Evolutionary conservation across 2,888 invertebrate genomes (phyloP), one percentile per base, ranked within the genome.

Genomic region (Acleris emargana): DNA sequence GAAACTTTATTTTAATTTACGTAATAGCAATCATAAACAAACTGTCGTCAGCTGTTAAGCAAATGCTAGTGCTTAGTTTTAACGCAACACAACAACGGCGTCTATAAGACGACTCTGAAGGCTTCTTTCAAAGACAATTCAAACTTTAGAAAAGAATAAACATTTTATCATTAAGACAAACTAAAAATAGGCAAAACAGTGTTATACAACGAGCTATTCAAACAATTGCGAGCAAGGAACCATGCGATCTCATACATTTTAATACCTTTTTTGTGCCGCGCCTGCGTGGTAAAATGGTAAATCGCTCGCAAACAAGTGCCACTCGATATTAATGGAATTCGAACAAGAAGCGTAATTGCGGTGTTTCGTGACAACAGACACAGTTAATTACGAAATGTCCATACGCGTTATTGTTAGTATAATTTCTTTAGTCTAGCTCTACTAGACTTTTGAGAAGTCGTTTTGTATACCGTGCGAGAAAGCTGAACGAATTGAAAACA

Each of bases 241-340:
- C 84, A 86, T 82, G 78, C 71, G 71, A 74, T 81, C 81, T 82
- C 83, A 84, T 84, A 78, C 81, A 83, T 84, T 80, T 82, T 80
- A 83, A 83, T 81, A 74, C 69, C 72, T 75, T 82, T 82, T 80
- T 81, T 83, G 78, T 75, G 71, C 38, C 18, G 38, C 51, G 28
- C 55, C 55, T 74, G 74, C 77, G 78, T 80, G 75, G 75, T 74
- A 78, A 78, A 79, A 73, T 75, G 74, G 64, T 69, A 74, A 72
- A 73, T 73, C 72, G 73, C 71, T 73, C 73, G 71, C 72, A 70
- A 72, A 76, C 76, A 73, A 78, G 75, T 69, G 68, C 62, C 62
- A 72, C 69, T 72, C 66, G 68, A 69, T 71, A 69, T 68, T 53
- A 64, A 69, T 58, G 72, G 74, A 76, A 79, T 76, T 58, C 72